Evolutionary conservation across 2,888 invertebrate species (phyloP).

Genomic region (Ditula angustiorana): DNA sequence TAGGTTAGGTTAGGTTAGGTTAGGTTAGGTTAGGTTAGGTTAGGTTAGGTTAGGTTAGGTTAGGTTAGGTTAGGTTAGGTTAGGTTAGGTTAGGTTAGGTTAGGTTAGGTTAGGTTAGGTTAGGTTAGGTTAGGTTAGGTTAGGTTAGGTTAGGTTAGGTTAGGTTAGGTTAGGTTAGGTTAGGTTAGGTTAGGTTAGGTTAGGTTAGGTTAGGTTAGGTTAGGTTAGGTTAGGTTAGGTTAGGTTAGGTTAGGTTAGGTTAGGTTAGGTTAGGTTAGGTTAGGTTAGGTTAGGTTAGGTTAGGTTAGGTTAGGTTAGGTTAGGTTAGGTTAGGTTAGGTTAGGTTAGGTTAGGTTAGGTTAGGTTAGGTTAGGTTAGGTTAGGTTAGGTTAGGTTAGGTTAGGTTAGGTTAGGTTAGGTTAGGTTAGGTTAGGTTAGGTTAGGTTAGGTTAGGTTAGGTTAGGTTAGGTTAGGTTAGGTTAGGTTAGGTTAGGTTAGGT

Average conservation of each 20-base stretch:
- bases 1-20: not conserved
- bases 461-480: constrained; percentile 40
- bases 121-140: constrained; percentile 42
- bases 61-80: constrained; percentile 38
- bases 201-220: constrained; percentile 34
- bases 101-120: constrained; percentile 41
- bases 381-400: constrained; percentile 44
- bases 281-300: constrained; percentile 43
- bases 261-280: constrained; percentile 45
- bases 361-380: constrained; percentile 43
- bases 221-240: constrained; percentile 31
- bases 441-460: constrained; percentile 42
- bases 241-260: constrained; percentile 43
- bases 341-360: constrained; percentile 44
- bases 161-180: constrained; percentile 34
- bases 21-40: no score
- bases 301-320: constrained; percentile 45
- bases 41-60: constrained; percentile 32
- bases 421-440: constrained; percentile 43
- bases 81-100: constrained; percentile 40
- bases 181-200: constrained; percentile 30
- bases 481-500: constrained; percentile 35
- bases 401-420: constrained; percentile 44
- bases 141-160: constrained; percentile 41
- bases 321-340: constrained; percentile 42